Conservation (phyloP, 2,888 invertebrate genomes). For the Asteroscopus sphinx region DNA sequence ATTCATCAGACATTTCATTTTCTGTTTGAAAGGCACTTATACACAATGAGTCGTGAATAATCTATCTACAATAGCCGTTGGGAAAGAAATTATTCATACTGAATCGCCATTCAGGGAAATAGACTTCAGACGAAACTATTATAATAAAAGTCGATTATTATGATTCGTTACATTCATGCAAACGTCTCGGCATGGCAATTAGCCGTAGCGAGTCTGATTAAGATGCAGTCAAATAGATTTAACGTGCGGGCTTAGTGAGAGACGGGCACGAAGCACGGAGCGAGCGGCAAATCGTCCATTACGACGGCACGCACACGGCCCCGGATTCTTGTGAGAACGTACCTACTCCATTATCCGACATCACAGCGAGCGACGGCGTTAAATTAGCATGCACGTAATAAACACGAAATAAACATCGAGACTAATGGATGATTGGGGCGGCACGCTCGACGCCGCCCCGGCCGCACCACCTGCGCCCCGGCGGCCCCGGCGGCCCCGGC, state of each 20-base stretch:
- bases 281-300: slow-evolving; percentile 61
- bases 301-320: slow-evolving; percentile 45
- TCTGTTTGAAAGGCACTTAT: slow-evolving; percentile 77
- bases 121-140: slow-evolving; percentile 69
- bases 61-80: slow-evolving; percentile 79
- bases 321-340: slow-evolving; percentile 57
- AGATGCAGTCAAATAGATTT: slow-evolving; percentile 70
- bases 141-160: slow-evolving; percentile 73
- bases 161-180: slow-evolving; percentile 75
- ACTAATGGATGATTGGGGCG: slow-evolving; percentile 83
- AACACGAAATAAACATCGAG: slow-evolving; percentile 85
- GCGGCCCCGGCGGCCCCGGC: slow-evolving; percentile 10
- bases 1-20: slow-evolving; percentile 80
- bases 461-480: slow-evolving; percentile 3
- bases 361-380: slow-evolving; percentile 68
- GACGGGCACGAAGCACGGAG: slow-evolving; percentile 47
- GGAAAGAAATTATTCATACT: slow-evolving; percentile 76
- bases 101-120: slow-evolving; percentile 73
- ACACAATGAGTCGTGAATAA: slow-evolving; percentile 84
- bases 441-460: slow-evolving; percentile 23
- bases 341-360: slow-evolving; percentile 69
- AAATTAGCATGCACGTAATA: slow-evolving; percentile 80
- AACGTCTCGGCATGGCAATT: slow-evolving; percentile 67
- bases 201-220: slow-evolving; percentile 70
- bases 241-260: slow-evolving; percentile 59